Evolutionary conservation across 2,113 vertebrate species (phyloP).

Genomic region (Eurystomus gularis): DNA sequence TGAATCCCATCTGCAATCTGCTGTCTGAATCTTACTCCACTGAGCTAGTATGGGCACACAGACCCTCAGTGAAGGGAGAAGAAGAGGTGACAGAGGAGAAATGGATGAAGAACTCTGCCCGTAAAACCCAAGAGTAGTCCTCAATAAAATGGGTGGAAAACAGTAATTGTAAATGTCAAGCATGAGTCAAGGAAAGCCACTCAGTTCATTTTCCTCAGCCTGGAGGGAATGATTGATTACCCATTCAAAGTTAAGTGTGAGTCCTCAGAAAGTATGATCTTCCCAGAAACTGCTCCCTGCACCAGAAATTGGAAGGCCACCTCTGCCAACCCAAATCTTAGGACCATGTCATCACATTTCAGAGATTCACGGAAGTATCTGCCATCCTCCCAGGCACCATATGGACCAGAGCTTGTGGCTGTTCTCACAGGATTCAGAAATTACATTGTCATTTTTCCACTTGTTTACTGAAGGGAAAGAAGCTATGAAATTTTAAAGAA

Average conservation of each 20-base stretch:
- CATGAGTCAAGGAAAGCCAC: not conserved
- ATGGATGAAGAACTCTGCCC: not conserved
- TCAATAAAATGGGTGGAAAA: not conserved
- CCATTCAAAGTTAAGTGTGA: not conserved
- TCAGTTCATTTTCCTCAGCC: not conserved
- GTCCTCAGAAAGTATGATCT: not conserved
- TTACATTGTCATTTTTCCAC: not conserved
- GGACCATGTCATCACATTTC: not conserved
- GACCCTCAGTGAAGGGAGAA: not conserved
- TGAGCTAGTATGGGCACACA: not conserved
- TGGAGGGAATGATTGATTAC: not conserved
- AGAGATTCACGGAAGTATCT: not conserved
- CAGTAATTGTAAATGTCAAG: not conserved
- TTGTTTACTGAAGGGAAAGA: not conserved
- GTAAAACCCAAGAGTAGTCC: not conserved
- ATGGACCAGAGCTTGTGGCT: not conserved
- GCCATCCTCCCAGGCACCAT: not conserved
- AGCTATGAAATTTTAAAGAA: not conserved
- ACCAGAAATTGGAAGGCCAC: not conserved
- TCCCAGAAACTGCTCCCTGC: not conserved
- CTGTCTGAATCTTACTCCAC: not conserved
- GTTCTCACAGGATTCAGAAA: not conserved
- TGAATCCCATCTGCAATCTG: not conserved
- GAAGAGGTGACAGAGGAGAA: not conserved
- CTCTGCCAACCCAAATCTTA: not conserved